Percentiles rank a stretch among this genome's conserved stretches.
Conservation (phyloP, 1,140 invertebrate species). For the Heliothis virescens region DNA sequence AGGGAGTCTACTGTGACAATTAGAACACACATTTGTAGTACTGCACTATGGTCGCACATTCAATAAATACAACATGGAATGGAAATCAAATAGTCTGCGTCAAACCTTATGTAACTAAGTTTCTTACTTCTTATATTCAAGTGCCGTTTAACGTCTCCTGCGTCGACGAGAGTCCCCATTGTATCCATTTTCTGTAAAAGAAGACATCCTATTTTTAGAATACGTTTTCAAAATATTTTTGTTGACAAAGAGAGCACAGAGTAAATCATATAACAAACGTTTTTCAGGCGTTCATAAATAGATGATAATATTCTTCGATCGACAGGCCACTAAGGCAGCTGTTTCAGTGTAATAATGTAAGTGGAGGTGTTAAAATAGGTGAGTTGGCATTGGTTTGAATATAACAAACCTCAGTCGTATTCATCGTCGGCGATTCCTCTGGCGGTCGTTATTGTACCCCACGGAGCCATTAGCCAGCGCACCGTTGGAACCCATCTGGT, state of each 20-base stretch:
- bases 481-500: conserved; percentile 65
- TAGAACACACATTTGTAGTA: conserved; percentile 18
- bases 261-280: conserved; percentile 56
- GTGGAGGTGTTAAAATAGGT: conserved; percentile 69
- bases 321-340: conserved; percentile 36
- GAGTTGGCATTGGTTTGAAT: conserved; percentile 82
- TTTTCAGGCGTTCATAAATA: conserved; percentile 18
- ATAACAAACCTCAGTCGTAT: conserved; percentile 82
- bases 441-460: conserved; percentile 84
- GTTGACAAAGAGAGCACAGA: conserved; percentile 46
- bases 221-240: not conserved
- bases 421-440: conserved; percentile 83
- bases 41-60: conserved; percentile 37
- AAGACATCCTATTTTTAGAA: conserved; percentile 45
- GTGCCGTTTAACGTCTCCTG: conserved; percentile 73
- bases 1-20: conserved; percentile 19
- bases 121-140: conserved; percentile 43
- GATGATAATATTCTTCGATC: conserved; percentile 26
- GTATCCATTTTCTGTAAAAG: conserved; percentile 81
- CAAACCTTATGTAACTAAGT: conserved; percentile 54
- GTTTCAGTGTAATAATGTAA: conserved; percentile 51
- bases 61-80: conserved; percentile 51
- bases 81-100: conserved; percentile 40
- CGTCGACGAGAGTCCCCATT: conserved; percentile 82
- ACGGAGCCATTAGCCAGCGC: conserved; percentile 80